A percentile compares a stretch with the other conserved stretches of the same genome.
Conservation (phyloP, 2,113 vertebrate genomes). For the Gila orcuttii region DNA sequence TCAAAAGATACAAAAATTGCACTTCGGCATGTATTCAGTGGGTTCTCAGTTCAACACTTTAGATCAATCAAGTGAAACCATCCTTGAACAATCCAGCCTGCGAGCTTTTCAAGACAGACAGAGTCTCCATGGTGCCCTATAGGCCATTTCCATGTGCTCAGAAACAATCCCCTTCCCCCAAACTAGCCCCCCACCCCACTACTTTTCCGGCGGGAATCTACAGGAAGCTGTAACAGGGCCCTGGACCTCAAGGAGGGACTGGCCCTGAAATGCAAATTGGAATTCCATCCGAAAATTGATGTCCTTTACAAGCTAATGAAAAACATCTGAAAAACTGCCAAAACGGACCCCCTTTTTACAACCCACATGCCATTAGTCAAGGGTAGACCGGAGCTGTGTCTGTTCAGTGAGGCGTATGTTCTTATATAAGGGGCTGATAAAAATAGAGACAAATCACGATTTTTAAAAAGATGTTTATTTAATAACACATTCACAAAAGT, state of each 20-base stretch:
- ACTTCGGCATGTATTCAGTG: constrained; percentile 42
- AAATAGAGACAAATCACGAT: neutral
- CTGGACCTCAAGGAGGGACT: constrained; percentile 48
- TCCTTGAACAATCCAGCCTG: constrained; percentile 51
- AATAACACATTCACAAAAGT: neutral
- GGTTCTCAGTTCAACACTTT: constrained; percentile 38
- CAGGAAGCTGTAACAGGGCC: constrained; percentile 59
- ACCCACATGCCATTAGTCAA: constrained; percentile 51
- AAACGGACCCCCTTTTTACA: constrained; percentile 46
- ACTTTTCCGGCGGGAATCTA: constrained; percentile 55
- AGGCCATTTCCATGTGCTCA: constrained; percentile 51
- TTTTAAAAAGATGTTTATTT: neutral
- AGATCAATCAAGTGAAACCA: constrained; percentile 57
- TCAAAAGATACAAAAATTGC: constrained; percentile 32
- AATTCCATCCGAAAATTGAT: constrained; percentile 50
- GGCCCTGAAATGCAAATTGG: constrained; percentile 62
- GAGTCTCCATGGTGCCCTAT: constrained; percentile 56
- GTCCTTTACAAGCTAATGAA: constrained; percentile 55
- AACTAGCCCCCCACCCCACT: constrained; percentile 29
- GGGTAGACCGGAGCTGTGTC: constrained; percentile 33
- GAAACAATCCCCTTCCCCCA: constrained; percentile 50
- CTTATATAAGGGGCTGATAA: constrained; percentile 45
- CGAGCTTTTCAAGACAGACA: constrained; percentile 50
- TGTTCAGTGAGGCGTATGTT: neutral
- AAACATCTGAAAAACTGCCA: constrained; percentile 58